These are phyloP conservation scores for Trigoniulus corallinus DNA, from an alignment of 1,140 invertebrate species.

Conservation along the genomic window DNA sequence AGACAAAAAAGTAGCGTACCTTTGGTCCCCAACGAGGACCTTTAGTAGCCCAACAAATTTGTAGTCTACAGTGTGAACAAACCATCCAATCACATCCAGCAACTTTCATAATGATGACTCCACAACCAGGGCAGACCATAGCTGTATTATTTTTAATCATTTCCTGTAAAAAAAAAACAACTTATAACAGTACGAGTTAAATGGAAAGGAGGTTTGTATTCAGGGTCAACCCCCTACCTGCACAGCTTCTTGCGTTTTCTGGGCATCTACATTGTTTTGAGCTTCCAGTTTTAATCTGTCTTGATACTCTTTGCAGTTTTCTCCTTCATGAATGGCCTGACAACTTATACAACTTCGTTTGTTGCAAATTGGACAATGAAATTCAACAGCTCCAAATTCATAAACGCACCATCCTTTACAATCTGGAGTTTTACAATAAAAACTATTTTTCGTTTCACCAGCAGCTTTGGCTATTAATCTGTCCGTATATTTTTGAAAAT, in stretches of 20 bases:
- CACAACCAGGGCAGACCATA: conserved; percentile 65
- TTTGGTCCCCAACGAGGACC: conserved; percentile 71
- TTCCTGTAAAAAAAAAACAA: conserved; percentile 28
- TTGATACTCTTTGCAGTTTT: conserved; percentile 74
- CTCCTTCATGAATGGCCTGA: conserved; percentile 66
- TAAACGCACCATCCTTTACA: conserved; percentile 83
- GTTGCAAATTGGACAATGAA: conserved; percentile 67
- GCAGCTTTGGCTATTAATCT: conserved; percentile 63
- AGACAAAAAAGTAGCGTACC: no score
- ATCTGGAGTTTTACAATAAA: conserved; percentile 79
- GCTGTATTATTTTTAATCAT: conserved; percentile 72
- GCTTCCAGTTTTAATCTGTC: conserved; percentile 20
- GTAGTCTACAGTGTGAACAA: conserved; percentile 82
- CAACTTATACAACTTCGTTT: conserved; percentile 73
- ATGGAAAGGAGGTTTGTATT: not conserved
- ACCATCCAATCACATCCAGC: conserved; percentile 90
- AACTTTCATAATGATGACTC: conserved; percentile 73
- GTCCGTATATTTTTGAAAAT: conserved; percentile 63
- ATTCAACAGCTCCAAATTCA: conserved; percentile 72
- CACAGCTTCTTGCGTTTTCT: not conserved
- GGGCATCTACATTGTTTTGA: not conserved
- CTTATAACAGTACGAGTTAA: not conserved
- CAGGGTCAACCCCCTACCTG: not conserved
- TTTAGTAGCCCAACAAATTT: conserved; percentile 87
- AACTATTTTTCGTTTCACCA: conserved; percentile 60